Conservation (phyloP, 2,888 invertebrate genomes). For the Pammene aurita region DNA sequence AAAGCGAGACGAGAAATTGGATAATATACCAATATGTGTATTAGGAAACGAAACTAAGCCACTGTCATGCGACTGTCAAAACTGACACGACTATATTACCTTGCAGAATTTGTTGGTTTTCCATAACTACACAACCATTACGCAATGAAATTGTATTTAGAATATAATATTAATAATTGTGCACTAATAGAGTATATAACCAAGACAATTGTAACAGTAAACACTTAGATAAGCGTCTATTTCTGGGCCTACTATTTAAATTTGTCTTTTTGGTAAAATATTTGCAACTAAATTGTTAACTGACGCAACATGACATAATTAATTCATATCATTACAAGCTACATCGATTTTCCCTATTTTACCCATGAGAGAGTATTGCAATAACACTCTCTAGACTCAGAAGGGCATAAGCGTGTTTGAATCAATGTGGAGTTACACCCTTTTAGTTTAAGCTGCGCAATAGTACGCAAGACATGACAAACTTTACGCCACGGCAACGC, state of each 20-base stretch:
- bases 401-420: background rate
- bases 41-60: slow-evolving; percentile 38
- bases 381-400: background rate
- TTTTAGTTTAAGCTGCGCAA: slow-evolving; percentile 2
- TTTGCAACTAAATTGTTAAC: slow-evolving; percentile 8
- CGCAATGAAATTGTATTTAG: background rate
- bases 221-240: background rate
- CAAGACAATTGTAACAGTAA: background rate
- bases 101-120: slow-evolving; percentile 10
- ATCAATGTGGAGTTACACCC: background rate
- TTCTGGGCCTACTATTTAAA: background rate
- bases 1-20: slow-evolving; percentile 19
- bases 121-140: slow-evolving; percentile 4
- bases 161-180: no score
- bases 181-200: no score
- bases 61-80: slow-evolving; percentile 37
- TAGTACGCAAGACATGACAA: slow-evolving; percentile 20
- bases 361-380: slow-evolving; percentile 39
- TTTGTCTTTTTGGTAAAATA: background rate
- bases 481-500: slow-evolving; percentile 26
- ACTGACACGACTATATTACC: slow-evolving; percentile 30
- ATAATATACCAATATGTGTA: slow-evolving; percentile 28
- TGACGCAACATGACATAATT: slow-evolving; percentile 12
- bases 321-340: slow-evolving; percentile 30
- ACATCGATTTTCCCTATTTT: slow-evolving; percentile 33